These are phyloP conservation scores for Rattus norvegicus DNA, from an alignment of 2,113 vertebrate genomes.

Conservation along the genomic window GRCr8 NC_086028.1:39290001-39290500, in stretches of 20 bases:
- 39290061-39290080: neutral
- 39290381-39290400: constrained; percentile 14
- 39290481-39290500: neutral
- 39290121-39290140: neutral
- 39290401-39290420: neutral
- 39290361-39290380: constrained; percentile 20
- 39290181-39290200: neutral
- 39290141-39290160: neutral
- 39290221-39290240: neutral
- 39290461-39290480: neutral
- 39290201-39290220: neutral
- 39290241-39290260: neutral
- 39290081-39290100: neutral
- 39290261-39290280: neutral
- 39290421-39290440: neutral
- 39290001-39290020: neutral
- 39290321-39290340: constrained; percentile 6
- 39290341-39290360: neutral
- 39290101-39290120: neutral
- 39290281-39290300: constrained; percentile 11
- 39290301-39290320: neutral
- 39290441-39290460: neutral
- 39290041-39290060: neutral
- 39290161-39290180: neutral
- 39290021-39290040: neutral